A percentile compares a stretch with the other conserved stretches of the same genome.
phyloP scores from a whole-genome alignment of 2,113 vertebrate species.

The Atlantisia rogersi region DNA sequence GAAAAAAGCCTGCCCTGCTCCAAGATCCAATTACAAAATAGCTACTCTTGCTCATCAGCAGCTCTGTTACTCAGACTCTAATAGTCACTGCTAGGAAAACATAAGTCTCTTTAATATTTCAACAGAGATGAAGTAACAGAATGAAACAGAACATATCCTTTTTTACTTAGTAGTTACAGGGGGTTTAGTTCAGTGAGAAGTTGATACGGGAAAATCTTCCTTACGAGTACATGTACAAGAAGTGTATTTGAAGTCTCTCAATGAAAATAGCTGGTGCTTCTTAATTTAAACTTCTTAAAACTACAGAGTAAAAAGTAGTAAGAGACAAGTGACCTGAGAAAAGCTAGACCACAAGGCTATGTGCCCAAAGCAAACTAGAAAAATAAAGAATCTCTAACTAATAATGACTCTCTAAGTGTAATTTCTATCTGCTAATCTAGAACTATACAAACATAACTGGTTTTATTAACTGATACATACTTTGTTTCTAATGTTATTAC shows the following conservation, averaged over 20 bases:
- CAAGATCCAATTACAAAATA: neutral
- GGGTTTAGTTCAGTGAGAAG: neutral
- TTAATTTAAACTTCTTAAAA: neutral
- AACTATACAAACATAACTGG: neutral
- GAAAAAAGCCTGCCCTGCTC: neutral
- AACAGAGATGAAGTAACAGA: neutral
- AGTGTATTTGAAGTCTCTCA: neutral
- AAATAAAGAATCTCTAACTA: neutral
- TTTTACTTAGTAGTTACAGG: neutral
- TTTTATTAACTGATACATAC: neutral
- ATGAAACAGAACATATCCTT: neutral
- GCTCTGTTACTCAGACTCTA: neutral
- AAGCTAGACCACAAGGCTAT: neutral
- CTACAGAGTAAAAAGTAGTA: neutral
- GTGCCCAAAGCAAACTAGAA: neutral
- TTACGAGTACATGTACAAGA: neutral
- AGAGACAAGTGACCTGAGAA: neutral
- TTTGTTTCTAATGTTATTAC: neutral
- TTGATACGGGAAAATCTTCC: neutral
- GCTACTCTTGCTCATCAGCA: neutral
- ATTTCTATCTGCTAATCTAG: neutral
- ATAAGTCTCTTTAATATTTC: neutral
- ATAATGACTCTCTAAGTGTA: neutral
- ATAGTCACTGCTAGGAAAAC: neutral
- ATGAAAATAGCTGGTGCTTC: neutral